These are phyloP conservation scores for Poeciliopsis gracilis DNA, from an alignment of 2,797 vertebrate genomes.

Conservation along the genomic window DNA sequence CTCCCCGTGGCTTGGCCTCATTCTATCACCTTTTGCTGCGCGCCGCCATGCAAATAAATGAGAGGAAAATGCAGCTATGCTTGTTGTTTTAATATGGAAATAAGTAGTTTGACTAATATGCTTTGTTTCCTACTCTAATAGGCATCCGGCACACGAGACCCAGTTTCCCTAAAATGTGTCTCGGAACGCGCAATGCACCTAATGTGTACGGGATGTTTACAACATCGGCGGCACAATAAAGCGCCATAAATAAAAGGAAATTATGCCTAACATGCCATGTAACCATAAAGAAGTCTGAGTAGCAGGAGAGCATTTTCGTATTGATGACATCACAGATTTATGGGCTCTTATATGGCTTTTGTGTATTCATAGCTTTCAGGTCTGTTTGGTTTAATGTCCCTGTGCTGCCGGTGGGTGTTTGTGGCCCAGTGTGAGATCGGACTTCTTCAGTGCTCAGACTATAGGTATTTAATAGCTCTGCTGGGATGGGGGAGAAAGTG, in stretches of 20 bases:
- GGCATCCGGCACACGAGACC: conserved; percentile 26
- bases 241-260: conserved; percentile 34
- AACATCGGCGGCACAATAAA: conserved; percentile 44
- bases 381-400: conserved; percentile 70
- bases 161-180: conserved; percentile 19
- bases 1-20: conserved; percentile 61
- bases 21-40: conserved; percentile 69
- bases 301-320: conserved; percentile 43
- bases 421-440: conserved; percentile 53
- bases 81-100: conserved; percentile 63
- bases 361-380: conserved; percentile 68
- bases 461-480: conserved; percentile 76
- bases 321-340: conserved; percentile 60
- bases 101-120: conserved; percentile 63
- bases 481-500: conserved; percentile 78
- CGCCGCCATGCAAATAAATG: conserved; percentile 59
- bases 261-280: conserved; percentile 43
- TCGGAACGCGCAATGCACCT: conserved; percentile 2
- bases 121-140: conserved; percentile 59
- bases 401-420: conserved; percentile 54
- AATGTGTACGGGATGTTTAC: conserved; percentile 40
- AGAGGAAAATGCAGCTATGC: conserved; percentile 53
- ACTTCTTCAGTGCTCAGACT: conserved; percentile 56
- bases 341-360: conserved; percentile 46
- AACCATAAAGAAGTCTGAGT: conserved; percentile 45